Evolutionary conservation across 2,797 vertebrate species (phyloP).

Genomic region (Chaunax sp.): DNA sequence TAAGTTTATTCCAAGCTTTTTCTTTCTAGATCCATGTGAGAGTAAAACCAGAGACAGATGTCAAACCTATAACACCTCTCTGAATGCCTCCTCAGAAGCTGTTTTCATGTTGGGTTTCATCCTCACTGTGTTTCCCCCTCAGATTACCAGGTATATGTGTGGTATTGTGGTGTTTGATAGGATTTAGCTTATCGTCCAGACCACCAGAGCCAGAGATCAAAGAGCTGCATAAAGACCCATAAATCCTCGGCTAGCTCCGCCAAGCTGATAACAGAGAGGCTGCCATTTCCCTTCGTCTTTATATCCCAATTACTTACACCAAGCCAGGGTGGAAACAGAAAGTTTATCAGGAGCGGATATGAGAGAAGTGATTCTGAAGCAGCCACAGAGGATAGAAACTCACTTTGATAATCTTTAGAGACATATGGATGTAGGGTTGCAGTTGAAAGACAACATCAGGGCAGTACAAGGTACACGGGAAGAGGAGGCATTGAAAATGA

Average conservation of each 20-base stretch:
- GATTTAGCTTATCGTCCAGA: conserved; percentile 76
- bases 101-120: conserved; percentile 63
- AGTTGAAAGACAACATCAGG: conserved; percentile 21
- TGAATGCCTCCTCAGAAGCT: conserved; percentile 44
- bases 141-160: conserved; percentile 50
- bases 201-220: conserved; percentile 70
- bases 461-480: background rate
- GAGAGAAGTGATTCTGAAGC: conserved; percentile 39
- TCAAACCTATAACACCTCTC: conserved; percentile 41
- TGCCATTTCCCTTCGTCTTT: conserved; percentile 61
- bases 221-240: conserved; percentile 58
- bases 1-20: conserved; percentile 19
- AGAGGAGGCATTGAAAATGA: too few species aligned
- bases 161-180: conserved; percentile 71
- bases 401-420: conserved; percentile 58
- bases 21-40: conserved; percentile 40
- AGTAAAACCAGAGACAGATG: conserved; percentile 20
- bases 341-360: conserved; percentile 73
- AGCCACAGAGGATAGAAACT: conserved; percentile 38
- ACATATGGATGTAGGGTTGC: conserved; percentile 24
- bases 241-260: conserved; percentile 56
- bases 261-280: conserved; percentile 63
- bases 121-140: conserved; percentile 39
- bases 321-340: conserved; percentile 54
- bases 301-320: conserved; percentile 64